Conservation (phyloP, 1,140 invertebrate species). For the Drosophila sp. region DNA sequence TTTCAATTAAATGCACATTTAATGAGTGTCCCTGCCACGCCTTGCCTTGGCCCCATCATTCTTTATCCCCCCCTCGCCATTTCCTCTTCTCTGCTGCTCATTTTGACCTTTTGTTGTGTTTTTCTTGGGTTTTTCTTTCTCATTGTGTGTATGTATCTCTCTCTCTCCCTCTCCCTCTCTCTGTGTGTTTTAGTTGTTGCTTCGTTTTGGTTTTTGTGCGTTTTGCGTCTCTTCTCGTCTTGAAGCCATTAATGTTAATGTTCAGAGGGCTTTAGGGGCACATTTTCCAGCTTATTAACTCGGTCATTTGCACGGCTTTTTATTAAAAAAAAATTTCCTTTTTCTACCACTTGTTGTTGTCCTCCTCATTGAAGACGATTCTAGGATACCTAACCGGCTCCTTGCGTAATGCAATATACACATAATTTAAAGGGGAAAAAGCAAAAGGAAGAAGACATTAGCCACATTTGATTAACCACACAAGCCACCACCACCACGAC, state of each 20-base stretch:
- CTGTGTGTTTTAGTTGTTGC: constrained; percentile 15
- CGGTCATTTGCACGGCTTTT: constrained; percentile 41
- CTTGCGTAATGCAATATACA: constrained; percentile 3
- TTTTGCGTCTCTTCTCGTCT: constrained; percentile 33
- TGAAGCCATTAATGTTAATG: constrained; percentile 63
- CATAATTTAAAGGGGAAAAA: neutral
- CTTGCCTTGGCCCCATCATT: neutral
- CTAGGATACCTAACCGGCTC: neutral
- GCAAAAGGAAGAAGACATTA: constrained; percentile 3
- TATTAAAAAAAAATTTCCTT: neutral
- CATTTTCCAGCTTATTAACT: constrained; percentile 76
- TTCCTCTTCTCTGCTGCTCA: neutral
- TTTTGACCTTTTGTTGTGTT: constrained; percentile 13
- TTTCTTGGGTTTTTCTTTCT: neutral
- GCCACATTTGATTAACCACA: constrained; percentile 9
- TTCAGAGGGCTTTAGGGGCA: constrained; percentile 47
- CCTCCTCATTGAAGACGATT: neutral
- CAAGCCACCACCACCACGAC: neutral
- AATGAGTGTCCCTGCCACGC: constrained; percentile 29
- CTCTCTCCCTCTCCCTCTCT: constrained; percentile 18
- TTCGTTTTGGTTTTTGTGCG: constrained; percentile 33
- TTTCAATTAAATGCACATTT: constrained; percentile 44
- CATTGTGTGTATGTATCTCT: constrained; percentile 15
- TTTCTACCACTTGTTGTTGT: constrained; percentile 2
- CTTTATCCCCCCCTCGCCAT: neutral